phyloP scores from a whole-genome alignment of 2,888 invertebrate species.

The Stratiomys singularior region DNA sequence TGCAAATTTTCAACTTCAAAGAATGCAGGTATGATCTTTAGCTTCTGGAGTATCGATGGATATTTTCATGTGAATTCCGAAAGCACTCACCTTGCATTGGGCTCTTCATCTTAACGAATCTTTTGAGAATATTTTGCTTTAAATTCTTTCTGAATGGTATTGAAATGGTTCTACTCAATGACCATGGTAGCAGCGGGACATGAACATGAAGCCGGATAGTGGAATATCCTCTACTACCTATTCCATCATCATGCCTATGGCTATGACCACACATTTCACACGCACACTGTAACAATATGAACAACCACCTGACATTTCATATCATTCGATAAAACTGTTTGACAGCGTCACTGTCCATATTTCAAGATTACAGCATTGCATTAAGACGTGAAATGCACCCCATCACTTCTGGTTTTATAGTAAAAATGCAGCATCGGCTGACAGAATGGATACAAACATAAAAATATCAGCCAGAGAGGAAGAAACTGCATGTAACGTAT shows the following conservation, averaged over 20 bases:
- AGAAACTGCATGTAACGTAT: background rate
- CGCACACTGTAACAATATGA: background rate
- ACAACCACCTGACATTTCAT: constrained; percentile 63
- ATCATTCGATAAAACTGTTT: constrained; percentile 59
- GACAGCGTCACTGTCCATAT: constrained; percentile 65
- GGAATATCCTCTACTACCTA: background rate
- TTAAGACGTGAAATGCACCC: constrained; percentile 18
- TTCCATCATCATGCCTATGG: background rate
- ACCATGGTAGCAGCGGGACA: too few relatives aligned
- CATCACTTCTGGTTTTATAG: constrained; percentile 6
- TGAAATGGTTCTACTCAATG: too few relatives aligned
- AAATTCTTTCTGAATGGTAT: too few relatives aligned
- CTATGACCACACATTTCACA: constrained; percentile 5
- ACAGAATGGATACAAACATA: background rate
- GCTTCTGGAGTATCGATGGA: too few relatives aligned
- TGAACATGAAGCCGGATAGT: too few relatives aligned
- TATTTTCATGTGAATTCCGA: too few relatives aligned
- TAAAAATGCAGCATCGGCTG: background rate
- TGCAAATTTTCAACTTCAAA: too few relatives aligned
- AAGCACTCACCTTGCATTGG: too few relatives aligned
- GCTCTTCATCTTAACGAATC: too few relatives aligned
- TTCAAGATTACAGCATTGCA: constrained; percentile 39
- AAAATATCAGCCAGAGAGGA: background rate
- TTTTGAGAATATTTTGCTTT: too few relatives aligned
- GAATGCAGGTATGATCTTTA: too few relatives aligned